Evolutionary conservation across 2,797 vertebrate genomes (phyloP), one percentile per base, ranked within the genome.

Genomic region (Bradypodion ventrale): DNA sequence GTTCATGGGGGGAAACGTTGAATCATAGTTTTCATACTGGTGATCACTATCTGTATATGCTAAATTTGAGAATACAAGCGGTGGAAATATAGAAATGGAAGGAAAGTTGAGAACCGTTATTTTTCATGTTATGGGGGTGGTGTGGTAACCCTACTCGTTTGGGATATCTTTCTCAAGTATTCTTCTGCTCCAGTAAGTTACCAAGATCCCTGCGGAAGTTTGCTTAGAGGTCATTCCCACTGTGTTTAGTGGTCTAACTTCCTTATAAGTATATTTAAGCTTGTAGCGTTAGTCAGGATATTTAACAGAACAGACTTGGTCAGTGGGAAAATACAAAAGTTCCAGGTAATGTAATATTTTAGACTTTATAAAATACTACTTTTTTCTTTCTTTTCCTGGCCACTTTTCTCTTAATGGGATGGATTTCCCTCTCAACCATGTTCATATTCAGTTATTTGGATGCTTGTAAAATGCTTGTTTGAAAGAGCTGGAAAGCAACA

Each of bases 391-490:
- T 15, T 25, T n/a, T 32, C 8, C 21, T 68, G 74, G 65, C 42
- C 29, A 32, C 7, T 40, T 76, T 81, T 76, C 29, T 59, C 52
- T 13, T 42, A 78, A 70, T 46, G 40, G 5, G 49, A 62, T 75
- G 76, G 0, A 35, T 85, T 0, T 32, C 21, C 49, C 37, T 6
- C 65, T 12, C 56, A 75, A 35, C 8, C 56, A 32, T 23, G 37
- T 52, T 85, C 35, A 3, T 25, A 86, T 78, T 81, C 62, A 78
- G 2, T 23, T 90, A 4, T 0, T 78, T 76, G 42, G 9, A 23
- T 66, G 72, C 42, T 89, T 89, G 19, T 21, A 9, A 79, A 5
- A 0, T 59, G 83, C 88, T 78, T 78, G 68, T 68, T 93, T 89
- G 29, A 83, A 23, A 85, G 40, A 90, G 77, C 83, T 25, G 3